Base-by-base conservation (phyloP, 2,888 invertebrate species). In the Pristionchus exspectatus region DNA sequence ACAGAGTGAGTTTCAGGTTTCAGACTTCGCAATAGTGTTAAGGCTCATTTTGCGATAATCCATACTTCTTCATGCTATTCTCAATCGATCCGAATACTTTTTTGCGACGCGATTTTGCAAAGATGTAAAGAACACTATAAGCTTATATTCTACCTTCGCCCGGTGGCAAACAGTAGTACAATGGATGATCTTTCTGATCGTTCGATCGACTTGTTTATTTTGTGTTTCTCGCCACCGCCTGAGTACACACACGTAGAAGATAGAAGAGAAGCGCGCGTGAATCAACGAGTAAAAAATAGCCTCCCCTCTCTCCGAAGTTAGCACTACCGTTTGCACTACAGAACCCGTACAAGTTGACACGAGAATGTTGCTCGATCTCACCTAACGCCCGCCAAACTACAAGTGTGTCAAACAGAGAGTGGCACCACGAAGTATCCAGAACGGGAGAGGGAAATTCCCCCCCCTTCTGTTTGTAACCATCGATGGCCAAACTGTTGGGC, bases 1-100 rank as follows among this genome's bases (percentile, higher is more conserved):
- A 92, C 38, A 81, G 89, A 56, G 89, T 89, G 24, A 12, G 81
- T n/a, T 21, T 16, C 0, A 27, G 63, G 63, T 24, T 16, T 24
- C 21, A 14, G 63, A 24, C n/a, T n/a, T n/a, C n/a, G n/a, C n/a
- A n/a, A n/a, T n/a, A n/a, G n/a, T n/a, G n/a, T n/a, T n/a, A n/a
- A n/a, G n/a, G n/a, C n/a, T n/a, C n/a, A n/a, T n/a, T n/a, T n/a
- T n/a, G n/a, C n/a, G n/a, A n/a, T n/a, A n/a, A n/a, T n/a, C n/a
- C n/a, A n/a, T n/a, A n/a, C n/a, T n/a, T n/a, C n/a, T n/a, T n/a
- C n/a, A n/a, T n/a, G n/a, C n/a, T n/a, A n/a, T n/a, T n/a, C n/a
- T n/a, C n/a, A n/a, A n/a, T n/a, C n/a, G n/a, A n/a, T n/a, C n/a
- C n/a, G n/a, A n/a, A n/a, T n/a, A n/a, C n/a, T n/a, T n/a, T n/a